A percentile compares a stretch with the other conserved stretches of the same genome.
phyloP scores from a whole-genome alignment of 1,140 invertebrate species.

The Euura saliciscinereae region DNA sequence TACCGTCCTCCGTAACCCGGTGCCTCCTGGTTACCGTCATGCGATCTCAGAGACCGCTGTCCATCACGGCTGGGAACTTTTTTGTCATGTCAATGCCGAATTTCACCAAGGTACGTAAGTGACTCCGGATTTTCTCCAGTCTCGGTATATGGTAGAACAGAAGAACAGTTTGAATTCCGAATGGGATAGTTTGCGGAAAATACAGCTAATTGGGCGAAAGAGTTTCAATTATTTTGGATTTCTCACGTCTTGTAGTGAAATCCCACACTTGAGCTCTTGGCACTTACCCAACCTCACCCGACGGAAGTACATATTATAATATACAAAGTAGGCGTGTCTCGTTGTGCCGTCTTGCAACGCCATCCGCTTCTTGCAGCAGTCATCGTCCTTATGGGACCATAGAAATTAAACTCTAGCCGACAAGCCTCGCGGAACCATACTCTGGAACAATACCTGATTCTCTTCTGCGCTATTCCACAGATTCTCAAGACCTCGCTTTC shows the following conservation, averaged over 20 bases:
- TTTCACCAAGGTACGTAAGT: not conserved
- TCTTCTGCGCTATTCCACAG: not conserved
- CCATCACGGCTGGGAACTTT: not conserved
- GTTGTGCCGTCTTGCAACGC: not conserved
- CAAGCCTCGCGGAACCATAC: not conserved
- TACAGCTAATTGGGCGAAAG: not conserved
- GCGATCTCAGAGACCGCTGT: not conserved
- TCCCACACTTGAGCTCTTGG: not conserved
- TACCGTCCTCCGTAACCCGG: not conserved
- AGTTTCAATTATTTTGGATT: not conserved
- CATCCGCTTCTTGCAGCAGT: not conserved
- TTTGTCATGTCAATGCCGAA: not conserved
- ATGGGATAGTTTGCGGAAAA: not conserved
- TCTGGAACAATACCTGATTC: not conserved
- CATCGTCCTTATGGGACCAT: not conserved
- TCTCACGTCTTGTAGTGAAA: not conserved
- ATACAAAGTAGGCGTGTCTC: not conserved
- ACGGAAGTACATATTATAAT: slow-evolving; percentile 5
- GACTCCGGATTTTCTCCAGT: not conserved
- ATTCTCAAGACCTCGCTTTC: slow-evolving; percentile 5
- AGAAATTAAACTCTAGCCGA: not conserved
- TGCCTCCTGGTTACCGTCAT: not conserved
- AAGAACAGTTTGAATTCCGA: not conserved
- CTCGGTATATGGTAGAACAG: too few relatives aligned
- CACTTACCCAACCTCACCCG: not conserved